phyloP scores from a whole-genome alignment of 2,888 invertebrate species.

The Pammene fasciana region DNA sequence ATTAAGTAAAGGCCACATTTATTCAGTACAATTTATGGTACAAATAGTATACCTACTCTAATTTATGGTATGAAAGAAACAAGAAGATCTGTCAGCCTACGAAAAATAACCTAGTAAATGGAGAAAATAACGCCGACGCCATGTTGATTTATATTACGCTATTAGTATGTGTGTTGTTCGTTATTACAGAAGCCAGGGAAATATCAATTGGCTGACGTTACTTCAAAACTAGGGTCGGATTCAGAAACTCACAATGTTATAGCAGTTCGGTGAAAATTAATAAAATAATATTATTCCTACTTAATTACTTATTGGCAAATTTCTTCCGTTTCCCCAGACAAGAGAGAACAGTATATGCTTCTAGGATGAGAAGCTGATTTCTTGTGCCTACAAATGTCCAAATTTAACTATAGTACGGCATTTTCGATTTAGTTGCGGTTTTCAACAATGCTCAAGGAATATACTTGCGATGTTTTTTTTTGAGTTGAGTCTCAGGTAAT shows the following conservation, averaged over 20 bases:
- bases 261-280: too few species aligned
- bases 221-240: not conserved
- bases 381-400: too few species aligned
- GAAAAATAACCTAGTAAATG: conserved; percentile 5
- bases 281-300: too few species aligned
- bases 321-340: too few species aligned
- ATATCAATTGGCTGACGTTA: conserved; percentile 12
- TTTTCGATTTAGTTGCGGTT: too few species aligned
- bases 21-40: not conserved
- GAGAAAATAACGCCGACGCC: conserved; percentile 3
- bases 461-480: too few species aligned
- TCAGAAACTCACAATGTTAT: not conserved
- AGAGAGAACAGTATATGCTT: too few species aligned
- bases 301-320: too few species aligned
- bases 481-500: too few species aligned
- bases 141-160: conserved; percentile 8
- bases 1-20: not conserved
- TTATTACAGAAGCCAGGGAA: conserved; percentile 13
- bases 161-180: conserved; percentile 1
- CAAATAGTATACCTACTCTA: not conserved
- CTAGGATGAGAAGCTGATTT: too few species aligned
- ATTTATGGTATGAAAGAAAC: not conserved
- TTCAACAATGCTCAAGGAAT: too few species aligned
- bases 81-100: not conserved
- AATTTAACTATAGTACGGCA: too few species aligned